These are phyloP conservation scores for Pristionchus exspectatus DNA, from an alignment of 2,888 invertebrate species.

Conservation along the genomic window DNA sequence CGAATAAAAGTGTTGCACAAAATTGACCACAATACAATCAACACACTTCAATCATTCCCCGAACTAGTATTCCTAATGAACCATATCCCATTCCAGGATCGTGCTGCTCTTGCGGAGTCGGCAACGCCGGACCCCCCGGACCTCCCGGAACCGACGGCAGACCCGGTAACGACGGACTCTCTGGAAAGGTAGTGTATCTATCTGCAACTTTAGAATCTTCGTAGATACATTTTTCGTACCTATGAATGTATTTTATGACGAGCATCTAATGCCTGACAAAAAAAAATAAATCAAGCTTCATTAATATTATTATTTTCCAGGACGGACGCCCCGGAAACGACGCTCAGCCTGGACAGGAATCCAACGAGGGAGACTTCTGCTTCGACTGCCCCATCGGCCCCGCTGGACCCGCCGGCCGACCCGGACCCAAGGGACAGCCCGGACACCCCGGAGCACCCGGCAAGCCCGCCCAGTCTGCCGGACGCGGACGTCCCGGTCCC, in stretches of 20 bases:
- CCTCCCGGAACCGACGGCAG: constrained; percentile 54
- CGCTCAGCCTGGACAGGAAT: constrained; percentile 48
- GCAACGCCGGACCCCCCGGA: constrained; percentile 56
- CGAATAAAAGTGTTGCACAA: too few species aligned
- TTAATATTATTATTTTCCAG: not conserved
- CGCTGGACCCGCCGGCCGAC: constrained; percentile 56
- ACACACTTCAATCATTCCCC: not conserved
- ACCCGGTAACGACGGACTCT: constrained; percentile 51
- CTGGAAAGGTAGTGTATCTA: constrained; percentile 24
- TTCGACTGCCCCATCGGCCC: constrained; percentile 59
- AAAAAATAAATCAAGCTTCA: too few species aligned
- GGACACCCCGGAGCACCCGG: constrained; percentile 63
- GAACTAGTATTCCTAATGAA: not conserved
- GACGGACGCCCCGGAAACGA: constrained; percentile 54
- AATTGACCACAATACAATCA: not conserved
- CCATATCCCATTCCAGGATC: constrained; percentile 30
- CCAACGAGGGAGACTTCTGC: constrained; percentile 54
- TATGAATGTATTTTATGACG: not conserved
- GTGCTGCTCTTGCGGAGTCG: constrained; percentile 56
- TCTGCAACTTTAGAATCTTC: not conserved
- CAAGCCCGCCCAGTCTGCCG: constrained; percentile 63
- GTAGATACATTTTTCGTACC: too few species aligned
- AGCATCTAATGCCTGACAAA: not conserved
- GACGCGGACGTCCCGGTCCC: constrained; percentile 63
- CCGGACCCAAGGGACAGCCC: constrained; percentile 58